Percentiles rank a stretch among this genome's conserved stretches.
Evolutionary conservation across 2,797 vertebrate species (phyloP).

Genomic region (Taeniopygia guttata): DNA sequence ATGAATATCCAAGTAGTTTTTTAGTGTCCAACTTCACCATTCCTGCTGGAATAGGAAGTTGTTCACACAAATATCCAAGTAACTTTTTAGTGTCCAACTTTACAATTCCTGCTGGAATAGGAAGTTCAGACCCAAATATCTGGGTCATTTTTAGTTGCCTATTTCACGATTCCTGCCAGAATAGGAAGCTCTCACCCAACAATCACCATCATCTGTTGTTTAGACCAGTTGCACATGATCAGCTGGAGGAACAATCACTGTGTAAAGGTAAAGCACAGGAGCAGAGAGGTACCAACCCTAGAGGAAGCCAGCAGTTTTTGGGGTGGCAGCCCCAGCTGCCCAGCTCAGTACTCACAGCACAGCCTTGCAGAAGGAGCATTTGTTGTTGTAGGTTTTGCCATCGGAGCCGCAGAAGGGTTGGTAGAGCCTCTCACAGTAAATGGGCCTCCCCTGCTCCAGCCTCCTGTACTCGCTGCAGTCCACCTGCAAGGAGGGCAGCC

Average conservation of each 20-base stretch:
- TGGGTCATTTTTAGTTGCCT: not conserved
- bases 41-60: not conserved
- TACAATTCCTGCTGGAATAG: accelerated
- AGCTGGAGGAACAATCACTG: not conserved
- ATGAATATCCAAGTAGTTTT: not conserved
- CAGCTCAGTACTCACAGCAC: constrained; percentile 53
- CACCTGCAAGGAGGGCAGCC: constrained; percentile 8
- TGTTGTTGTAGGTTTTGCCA: constrained; percentile 73
- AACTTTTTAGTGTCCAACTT: not conserved
- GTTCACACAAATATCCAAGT: not conserved
- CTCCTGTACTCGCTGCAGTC: constrained; percentile 17
- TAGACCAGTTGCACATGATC: not conserved
- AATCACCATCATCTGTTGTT: not conserved
- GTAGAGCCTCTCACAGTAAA: constrained; percentile 43
- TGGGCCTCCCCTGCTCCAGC: constrained; percentile 1
- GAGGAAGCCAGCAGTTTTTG: not conserved
- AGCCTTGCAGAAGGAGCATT: constrained; percentile 66
- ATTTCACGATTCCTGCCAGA: not conserved
- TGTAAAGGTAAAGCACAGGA: not conserved
- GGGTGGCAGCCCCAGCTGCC: not conserved
- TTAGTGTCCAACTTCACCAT: not conserved
- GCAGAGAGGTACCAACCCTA: not conserved
- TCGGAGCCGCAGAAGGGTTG: constrained; percentile 71
- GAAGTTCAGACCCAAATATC: not conserved
- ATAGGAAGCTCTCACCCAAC: not conserved